Percentiles rank a stretch among this genome's conserved stretches.
Evolutionary conservation across 2,113 vertebrate genomes (phyloP).

Genomic region (Pantherophis guttatus): DNA sequence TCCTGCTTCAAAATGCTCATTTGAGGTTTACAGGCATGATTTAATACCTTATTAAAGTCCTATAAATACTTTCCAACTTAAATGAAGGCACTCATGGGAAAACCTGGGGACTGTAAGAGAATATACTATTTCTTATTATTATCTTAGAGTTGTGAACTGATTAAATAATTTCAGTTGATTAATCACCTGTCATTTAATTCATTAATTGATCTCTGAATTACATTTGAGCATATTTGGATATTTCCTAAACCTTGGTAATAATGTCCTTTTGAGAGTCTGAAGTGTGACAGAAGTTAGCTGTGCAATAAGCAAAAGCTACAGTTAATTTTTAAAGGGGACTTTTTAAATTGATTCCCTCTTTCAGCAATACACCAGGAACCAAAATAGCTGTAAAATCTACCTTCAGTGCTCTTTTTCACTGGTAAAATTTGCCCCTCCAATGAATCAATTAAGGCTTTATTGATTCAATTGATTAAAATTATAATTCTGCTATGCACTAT

Average conservation of each 20-base stretch:
- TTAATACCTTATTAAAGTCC: conserved; percentile 50
- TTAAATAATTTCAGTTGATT: conserved; percentile 13
- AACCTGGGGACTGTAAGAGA: background rate
- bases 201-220: conserved; percentile 10
- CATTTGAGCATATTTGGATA: conserved; percentile 11
- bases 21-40: conserved; percentile 41
- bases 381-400: background rate
- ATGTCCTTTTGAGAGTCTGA: background rate
- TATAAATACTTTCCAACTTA: conserved; percentile 39
- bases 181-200: background rate
- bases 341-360: background rate
- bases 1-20: conserved; percentile 28
- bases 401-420: background rate
- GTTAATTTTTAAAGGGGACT: background rate
- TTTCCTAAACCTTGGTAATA: background rate
- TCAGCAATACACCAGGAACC: background rate
- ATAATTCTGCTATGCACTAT: background rate
- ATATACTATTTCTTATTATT: background rate
- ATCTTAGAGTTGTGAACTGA: background rate
- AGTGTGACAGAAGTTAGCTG: background rate
- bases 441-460: background rate
- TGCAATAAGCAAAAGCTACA: background rate
- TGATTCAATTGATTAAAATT: conserved; percentile 9
- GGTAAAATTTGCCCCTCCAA: background rate
- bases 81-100: conserved; percentile 3